Conservation (phyloP, 2,797 vertebrate genomes). For the Gymnocypris eckloni region DNA sequence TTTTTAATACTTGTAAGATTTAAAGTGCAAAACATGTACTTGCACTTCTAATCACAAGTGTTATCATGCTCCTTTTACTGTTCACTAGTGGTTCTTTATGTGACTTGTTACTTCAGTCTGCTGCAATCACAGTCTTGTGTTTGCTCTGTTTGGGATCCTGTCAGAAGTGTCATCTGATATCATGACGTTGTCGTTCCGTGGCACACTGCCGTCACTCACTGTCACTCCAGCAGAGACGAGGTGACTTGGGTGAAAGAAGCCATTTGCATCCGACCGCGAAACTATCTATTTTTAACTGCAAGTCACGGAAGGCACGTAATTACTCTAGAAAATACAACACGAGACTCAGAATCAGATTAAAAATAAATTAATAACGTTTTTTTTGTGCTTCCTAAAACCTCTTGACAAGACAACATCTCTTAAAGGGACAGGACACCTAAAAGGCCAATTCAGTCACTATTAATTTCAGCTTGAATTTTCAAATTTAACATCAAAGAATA, state of each 20-base stretch:
- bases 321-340: neutral
- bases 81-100: neutral
- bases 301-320: neutral
- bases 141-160: constrained; percentile 40
- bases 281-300: constrained; percentile 70
- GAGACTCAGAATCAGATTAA: neutral
- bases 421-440: neutral
- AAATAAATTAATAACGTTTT: neutral
- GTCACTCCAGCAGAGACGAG: constrained; percentile 63
- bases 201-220: constrained; percentile 67
- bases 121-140: neutral
- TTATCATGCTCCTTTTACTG: neutral
- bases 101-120: neutral
- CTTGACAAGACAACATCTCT: neutral
- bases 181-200: constrained; percentile 52
- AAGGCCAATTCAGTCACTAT: neutral
- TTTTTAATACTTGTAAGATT: neutral
- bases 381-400: neutral
- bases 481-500: neutral
- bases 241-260: constrained; percentile 58
- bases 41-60: neutral
- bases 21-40: neutral
- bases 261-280: constrained; percentile 65
- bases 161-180: constrained; percentile 59
- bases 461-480: neutral